A percentile compares a stretch with the other conserved stretches of the same genome.
Evolutionary conservation across 2,797 vertebrate species (phyloP).

Genomic region (Pseudochirops corinnae): DNA sequence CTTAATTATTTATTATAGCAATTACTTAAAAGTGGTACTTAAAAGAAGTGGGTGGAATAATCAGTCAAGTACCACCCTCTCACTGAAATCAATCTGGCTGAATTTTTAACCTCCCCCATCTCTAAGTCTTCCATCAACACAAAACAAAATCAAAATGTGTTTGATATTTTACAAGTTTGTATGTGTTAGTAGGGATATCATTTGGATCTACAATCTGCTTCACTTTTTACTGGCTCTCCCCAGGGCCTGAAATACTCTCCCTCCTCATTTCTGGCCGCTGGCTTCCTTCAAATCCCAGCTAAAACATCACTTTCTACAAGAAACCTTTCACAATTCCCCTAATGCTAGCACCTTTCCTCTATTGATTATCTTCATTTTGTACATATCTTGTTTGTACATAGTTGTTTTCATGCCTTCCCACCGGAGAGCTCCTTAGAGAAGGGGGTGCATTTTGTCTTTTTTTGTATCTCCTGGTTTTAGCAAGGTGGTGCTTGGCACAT

Average conservation of each 20-base stretch:
- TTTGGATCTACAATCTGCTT: neutral
- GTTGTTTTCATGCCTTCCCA: neutral
- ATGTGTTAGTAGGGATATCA: neutral
- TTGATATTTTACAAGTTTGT: neutral
- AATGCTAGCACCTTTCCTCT: neutral
- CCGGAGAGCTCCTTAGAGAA: neutral
- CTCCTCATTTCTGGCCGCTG: neutral
- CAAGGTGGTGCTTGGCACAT: too few relatives aligned
- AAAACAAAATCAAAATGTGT: neutral
- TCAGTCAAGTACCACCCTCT: neutral
- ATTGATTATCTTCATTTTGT: too few relatives aligned
- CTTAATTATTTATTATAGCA: too few relatives aligned
- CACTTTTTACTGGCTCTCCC: neutral
- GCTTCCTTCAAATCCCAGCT: neutral
- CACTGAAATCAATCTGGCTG: neutral
- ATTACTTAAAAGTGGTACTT: too few relatives aligned
- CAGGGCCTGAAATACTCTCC: neutral
- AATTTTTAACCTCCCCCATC: neutral
- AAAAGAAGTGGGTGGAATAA: neutral
- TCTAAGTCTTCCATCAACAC: neutral
- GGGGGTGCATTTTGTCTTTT: neutral
- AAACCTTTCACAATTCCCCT: neutral
- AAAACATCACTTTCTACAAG: neutral
- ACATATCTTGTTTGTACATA: too few relatives aligned
- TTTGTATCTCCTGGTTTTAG: neutral